Conservation (phyloP, 1,140 invertebrate species). For the Papilio glaucus region DNA sequence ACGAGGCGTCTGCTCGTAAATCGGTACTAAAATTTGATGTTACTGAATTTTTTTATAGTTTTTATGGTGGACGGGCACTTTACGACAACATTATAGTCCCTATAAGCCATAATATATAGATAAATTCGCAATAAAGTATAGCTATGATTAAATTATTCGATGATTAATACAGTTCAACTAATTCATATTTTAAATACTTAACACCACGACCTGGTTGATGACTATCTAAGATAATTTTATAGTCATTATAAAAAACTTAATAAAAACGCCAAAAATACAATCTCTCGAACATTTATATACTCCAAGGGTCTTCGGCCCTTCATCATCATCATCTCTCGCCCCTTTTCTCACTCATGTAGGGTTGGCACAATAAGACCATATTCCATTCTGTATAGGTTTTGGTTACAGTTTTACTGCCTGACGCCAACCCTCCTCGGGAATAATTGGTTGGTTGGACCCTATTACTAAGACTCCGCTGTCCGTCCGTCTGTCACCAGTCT, state of each 20-base stretch:
- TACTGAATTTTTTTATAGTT: not conserved
- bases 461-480: too few relatives aligned
- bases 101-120: not conserved
- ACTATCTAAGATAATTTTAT: not conserved
- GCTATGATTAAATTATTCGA: not conserved
- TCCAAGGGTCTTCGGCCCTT: too few relatives aligned
- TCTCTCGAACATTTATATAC: too few relatives aligned
- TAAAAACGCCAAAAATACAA: not conserved
- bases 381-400: too few relatives aligned
- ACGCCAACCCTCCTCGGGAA: too few relatives aligned
- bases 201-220: not conserved
- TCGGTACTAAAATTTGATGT: not conserved
- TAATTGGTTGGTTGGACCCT: too few relatives aligned
- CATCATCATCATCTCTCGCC: too few relatives aligned
- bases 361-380: too few relatives aligned
- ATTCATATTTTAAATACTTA: conserved; percentile 16
- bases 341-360: too few relatives aligned
- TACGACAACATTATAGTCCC: not conserved
- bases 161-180: not conserved
- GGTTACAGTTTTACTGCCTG: too few relatives aligned
- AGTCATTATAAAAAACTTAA: not conserved
- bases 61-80: not conserved
- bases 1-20: not conserved
- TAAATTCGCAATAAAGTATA: not conserved
- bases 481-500: too few relatives aligned